phyloP scores from a whole-genome alignment of 2,113 vertebrate species.

The Aleadryas rufinucha region DNA sequence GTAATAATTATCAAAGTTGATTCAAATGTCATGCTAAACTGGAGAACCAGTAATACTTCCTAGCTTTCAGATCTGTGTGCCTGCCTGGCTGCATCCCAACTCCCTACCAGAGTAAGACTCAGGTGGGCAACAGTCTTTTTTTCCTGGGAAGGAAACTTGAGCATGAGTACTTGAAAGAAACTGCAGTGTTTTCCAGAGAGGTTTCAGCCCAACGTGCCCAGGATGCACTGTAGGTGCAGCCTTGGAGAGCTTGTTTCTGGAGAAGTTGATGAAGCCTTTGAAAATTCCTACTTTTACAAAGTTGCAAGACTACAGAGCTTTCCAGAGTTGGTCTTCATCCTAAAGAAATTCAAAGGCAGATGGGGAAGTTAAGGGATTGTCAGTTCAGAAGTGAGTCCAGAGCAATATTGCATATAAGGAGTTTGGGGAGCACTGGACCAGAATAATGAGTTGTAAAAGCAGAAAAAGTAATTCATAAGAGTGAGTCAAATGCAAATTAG shows the following conservation, averaged over 20 bases:
- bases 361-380: neutral
- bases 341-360: neutral
- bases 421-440: neutral
- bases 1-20: neutral
- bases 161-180: neutral
- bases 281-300: neutral
- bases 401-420: neutral
- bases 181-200: neutral
- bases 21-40: neutral
- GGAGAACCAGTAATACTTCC: neutral
- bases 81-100: neutral
- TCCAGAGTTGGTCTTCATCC: neutral
- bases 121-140: neutral
- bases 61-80: neutral
- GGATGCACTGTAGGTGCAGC: neutral
- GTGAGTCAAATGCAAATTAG: neutral
- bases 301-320: neutral
- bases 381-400: neutral
- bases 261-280: neutral
- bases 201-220: neutral
- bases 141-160: neutral
- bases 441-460: neutral
- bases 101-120: neutral
- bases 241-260: neutral
- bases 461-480: neutral